Percentiles rank a stretch among this genome's conserved stretches.
Evolutionary conservation across 2,888 invertebrate genomes (phyloP).

Genomic region (Temnothorax rugatulus): DNA sequence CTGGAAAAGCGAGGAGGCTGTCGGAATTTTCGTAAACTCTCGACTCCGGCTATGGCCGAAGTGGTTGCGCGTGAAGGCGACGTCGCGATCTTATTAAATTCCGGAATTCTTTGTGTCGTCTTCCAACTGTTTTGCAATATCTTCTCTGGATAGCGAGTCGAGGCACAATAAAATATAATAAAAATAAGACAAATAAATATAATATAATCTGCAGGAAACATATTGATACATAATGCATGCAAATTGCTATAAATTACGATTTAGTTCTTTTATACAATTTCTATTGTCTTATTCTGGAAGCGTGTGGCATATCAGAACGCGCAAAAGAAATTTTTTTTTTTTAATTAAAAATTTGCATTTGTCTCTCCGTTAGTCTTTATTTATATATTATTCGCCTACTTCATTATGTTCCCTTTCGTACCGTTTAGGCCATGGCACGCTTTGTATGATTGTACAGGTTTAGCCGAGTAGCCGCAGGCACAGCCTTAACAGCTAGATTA

Average conservation of each 20-base stretch:
- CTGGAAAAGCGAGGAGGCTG: constrained; percentile 35
- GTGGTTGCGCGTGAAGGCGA: constrained; percentile 56
- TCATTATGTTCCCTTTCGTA: not conserved
- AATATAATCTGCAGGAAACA: not conserved
- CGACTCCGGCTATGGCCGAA: constrained; percentile 49
- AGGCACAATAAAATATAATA: constrained; percentile 24
- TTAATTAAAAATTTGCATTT: not conserved
- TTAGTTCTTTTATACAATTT: not conserved
- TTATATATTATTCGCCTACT: constrained; percentile 8
- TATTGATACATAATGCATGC: not conserved
- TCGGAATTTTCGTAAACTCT: constrained; percentile 66
- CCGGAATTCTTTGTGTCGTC: constrained; percentile 35
- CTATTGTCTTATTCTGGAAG: not conserved
- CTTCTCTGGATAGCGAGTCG: not conserved
- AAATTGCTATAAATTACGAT: not conserved
- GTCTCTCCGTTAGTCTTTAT: not conserved
- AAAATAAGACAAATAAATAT: not conserved
- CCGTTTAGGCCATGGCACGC: not conserved
- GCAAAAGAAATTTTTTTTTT: not conserved
- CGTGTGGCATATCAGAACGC: not conserved
- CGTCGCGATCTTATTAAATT: constrained; percentile 69
- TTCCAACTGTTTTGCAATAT: constrained; percentile 48
- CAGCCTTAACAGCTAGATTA: constrained; percentile 79
- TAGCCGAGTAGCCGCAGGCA: constrained; percentile 59
- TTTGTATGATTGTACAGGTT: constrained; percentile 41